phyloP scores from a whole-genome alignment of 2,888 invertebrate genomes.

The Bhutanitis thaidina region DNA sequence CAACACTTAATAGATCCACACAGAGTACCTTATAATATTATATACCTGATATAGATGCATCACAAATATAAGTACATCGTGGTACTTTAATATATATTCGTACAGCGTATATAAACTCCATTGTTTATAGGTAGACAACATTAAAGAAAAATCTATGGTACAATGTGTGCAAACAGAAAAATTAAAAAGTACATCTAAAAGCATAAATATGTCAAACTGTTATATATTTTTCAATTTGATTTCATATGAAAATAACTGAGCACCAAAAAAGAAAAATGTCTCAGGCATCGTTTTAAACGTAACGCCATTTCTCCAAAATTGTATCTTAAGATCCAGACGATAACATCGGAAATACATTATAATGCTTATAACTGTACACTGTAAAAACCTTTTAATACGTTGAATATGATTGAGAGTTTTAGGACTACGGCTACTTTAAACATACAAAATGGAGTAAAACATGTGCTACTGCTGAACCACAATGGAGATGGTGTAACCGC shows the following conservation, averaged over 20 bases:
- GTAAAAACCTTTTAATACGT: neutral
- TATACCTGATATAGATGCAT: too few species aligned
- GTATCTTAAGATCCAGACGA: too few species aligned
- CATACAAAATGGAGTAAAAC: slow-evolving; percentile 6
- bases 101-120: slow-evolving; percentile 1
- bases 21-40: too few species aligned
- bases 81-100: slow-evolving; percentile 4
- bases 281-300: too few species aligned
- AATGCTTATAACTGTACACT: slow-evolving; percentile 5
- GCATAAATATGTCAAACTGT: neutral
- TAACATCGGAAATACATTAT: neutral
- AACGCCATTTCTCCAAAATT: too few species aligned
- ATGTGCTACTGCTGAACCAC: slow-evolving; percentile 46
- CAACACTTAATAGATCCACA: slow-evolving; percentile 4
- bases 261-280: too few species aligned
- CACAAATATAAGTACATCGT: slow-evolving; percentile 13
- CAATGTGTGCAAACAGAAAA: slow-evolving; percentile 8
- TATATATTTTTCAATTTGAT: too few species aligned
- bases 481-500: slow-evolving; percentile 62
- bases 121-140: neutral
- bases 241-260: too few species aligned
- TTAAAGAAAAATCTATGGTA: slow-evolving; percentile 1
- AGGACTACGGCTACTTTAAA: neutral
- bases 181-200: neutral
- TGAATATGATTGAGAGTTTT: neutral